These are phyloP conservation scores for Nymphicus hollandicus DNA, from an alignment of 2,113 vertebrate genomes.

Conservation along the genomic window DNA sequence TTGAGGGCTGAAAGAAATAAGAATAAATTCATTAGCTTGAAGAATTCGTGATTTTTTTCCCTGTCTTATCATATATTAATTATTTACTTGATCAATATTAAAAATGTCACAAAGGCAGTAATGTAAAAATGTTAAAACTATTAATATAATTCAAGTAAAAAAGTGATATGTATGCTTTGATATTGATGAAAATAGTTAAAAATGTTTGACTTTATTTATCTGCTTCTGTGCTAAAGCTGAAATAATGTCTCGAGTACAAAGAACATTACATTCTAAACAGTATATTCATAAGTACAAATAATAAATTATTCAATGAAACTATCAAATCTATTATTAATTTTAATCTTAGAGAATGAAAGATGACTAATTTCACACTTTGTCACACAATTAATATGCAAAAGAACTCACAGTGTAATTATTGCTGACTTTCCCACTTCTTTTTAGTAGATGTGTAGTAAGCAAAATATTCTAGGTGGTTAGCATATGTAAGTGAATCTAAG, in stretches of 20 bases:
- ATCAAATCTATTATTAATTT: conserved; percentile 29
- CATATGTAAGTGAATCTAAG: background rate
- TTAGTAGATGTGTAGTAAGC: background rate
- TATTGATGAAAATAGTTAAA: background rate
- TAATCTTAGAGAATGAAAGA: background rate
- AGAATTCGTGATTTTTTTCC: background rate
- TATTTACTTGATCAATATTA: background rate
- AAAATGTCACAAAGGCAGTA: background rate
- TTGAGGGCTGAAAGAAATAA: background rate
- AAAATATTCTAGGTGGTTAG: background rate
- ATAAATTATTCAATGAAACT: background rate
- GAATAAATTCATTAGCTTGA: background rate
- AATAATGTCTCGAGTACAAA: background rate
- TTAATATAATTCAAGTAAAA: background rate
- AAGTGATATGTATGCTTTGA: background rate
- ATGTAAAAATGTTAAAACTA: background rate
- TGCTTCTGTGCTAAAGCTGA: background rate
- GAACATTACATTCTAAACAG: background rate
- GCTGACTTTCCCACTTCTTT: background rate
- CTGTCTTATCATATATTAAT: background rate
- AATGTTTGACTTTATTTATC: background rate
- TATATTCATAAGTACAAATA: background rate
- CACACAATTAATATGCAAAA: background rate
- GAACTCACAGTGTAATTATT: background rate
- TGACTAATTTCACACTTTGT: conserved; percentile 8